A percentile compares a stretch with the other conserved stretches of the same genome.
These are phyloP conservation scores for Epinephelus coioides DNA, from an alignment of 2,797 vertebrate species.

Conservation along the genomic window DNA sequence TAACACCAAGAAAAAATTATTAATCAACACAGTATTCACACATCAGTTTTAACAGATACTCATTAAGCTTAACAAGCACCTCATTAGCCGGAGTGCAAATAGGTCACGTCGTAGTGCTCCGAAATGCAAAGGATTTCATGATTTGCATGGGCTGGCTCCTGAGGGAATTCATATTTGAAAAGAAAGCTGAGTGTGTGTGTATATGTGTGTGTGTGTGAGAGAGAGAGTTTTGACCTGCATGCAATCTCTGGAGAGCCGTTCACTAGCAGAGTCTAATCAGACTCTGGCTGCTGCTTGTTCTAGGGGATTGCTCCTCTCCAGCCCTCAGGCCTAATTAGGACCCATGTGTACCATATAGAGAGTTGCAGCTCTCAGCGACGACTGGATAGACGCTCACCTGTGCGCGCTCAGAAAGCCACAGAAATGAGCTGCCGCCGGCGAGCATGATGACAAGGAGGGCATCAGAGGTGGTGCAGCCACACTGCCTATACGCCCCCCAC, in stretches of 20 bases:
- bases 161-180: conserved; percentile 69
- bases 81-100: conserved; percentile 74
- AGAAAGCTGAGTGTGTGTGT: conserved; percentile 46
- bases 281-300: conserved; percentile 77
- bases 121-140: conserved; percentile 59
- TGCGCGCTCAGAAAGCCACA: conserved; percentile 52
- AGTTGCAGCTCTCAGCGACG: conserved; percentile 63
- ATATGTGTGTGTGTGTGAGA: conserved; percentile 7
- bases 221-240: conserved; percentile 78
- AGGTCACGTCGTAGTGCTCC: conserved; percentile 60
- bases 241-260: conserved; percentile 79
- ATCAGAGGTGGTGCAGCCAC: conserved; percentile 55
- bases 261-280: conserved; percentile 77
- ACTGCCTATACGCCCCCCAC: conserved; percentile 40
- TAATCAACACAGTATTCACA: conserved; percentile 39
- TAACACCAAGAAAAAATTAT: conserved; percentile 25
- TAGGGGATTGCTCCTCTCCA: conserved; percentile 75
- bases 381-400: conserved; percentile 74
- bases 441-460: conserved; percentile 74
- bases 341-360: conserved; percentile 77
- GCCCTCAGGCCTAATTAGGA: conserved; percentile 84
- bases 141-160: conserved; percentile 71
- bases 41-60: conserved; percentile 66
- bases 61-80: conserved; percentile 71
- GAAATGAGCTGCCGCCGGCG: conserved; percentile 69